Conservation (phyloP, 2,888 invertebrate genomes). For the Ichneumoninae sp. region DNA sequence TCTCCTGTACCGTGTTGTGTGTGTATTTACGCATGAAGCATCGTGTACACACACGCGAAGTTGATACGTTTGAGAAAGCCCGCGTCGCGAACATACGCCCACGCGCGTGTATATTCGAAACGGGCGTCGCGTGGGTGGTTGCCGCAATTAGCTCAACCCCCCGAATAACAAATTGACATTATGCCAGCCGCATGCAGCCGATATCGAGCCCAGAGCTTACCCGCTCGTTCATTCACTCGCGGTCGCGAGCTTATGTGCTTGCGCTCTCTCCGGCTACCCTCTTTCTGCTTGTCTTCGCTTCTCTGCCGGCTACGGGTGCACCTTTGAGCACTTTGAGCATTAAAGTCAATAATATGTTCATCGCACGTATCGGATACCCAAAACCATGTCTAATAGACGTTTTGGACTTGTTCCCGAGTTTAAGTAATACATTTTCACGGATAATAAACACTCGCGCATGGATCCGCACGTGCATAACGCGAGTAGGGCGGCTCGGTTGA, state of each 20-base stretch:
- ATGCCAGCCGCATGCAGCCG: constrained; percentile 49
- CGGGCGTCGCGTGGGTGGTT: constrained; percentile 71
- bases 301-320: not conserved
- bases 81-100: constrained; percentile 55
- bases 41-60: not conserved
- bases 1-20: not conserved
- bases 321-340: not conserved
- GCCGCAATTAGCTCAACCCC: constrained; percentile 71
- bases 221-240: constrained; percentile 23
- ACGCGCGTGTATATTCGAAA: constrained; percentile 68
- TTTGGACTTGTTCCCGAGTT: too few species aligned
- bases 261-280: too few species aligned
- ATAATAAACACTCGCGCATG: too few species aligned
- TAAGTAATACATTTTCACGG: too few species aligned
- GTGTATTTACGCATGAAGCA: not conserved
- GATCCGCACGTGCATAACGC: too few species aligned
- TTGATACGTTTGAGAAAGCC: not conserved
- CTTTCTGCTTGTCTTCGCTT: not conserved
- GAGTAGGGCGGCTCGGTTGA: not conserved
- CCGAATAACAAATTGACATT: constrained; percentile 65
- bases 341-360: not conserved
- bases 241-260: not conserved
- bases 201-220: constrained; percentile 45
- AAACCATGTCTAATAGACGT: too few species aligned
- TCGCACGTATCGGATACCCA: not conserved